A percentile compares a stretch with the other conserved stretches of the same genome.
Conservation (phyloP, 1,140 invertebrate species). For the Steinernema feltiae region DNA sequence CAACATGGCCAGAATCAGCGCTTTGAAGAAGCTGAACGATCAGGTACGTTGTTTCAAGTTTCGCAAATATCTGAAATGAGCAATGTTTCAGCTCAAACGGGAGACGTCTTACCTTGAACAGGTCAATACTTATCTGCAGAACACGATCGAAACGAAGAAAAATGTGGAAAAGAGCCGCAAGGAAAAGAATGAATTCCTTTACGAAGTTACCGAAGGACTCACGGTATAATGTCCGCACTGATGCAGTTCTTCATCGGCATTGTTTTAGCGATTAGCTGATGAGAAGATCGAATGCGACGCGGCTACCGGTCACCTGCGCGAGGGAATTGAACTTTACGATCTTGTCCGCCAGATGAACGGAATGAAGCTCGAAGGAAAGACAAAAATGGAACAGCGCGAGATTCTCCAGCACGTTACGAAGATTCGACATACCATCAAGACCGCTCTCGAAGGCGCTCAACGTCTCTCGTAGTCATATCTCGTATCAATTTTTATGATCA, state of each 20-base stretch:
- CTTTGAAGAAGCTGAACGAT: not conserved
- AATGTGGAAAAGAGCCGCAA: not conserved
- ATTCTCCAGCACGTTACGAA: not conserved
- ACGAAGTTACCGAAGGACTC: not conserved
- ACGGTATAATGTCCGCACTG: not conserved
- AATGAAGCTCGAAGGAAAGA: not conserved
- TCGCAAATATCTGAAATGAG: not conserved
- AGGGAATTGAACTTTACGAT: not conserved
- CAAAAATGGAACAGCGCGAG: not conserved
- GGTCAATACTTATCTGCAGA: not conserved
- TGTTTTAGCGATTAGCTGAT: not conserved
- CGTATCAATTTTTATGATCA: too few species aligned
- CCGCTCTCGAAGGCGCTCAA: too few species aligned
- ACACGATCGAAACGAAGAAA: not conserved
- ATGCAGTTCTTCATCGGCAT: not conserved
- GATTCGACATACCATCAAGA: too few species aligned
- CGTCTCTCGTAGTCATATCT: too few species aligned
- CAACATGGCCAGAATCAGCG: not conserved
- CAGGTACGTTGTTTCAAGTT: not conserved
- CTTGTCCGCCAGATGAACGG: not conserved
- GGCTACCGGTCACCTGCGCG: not conserved
- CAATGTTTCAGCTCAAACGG: not conserved
- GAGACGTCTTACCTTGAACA: not conserved
- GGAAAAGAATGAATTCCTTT: not conserved
- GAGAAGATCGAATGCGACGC: slow-evolving; percentile 11